Evolutionary conservation across 2,888 invertebrate genomes (phyloP).

Genomic region (Nysson spinosus): DNA sequence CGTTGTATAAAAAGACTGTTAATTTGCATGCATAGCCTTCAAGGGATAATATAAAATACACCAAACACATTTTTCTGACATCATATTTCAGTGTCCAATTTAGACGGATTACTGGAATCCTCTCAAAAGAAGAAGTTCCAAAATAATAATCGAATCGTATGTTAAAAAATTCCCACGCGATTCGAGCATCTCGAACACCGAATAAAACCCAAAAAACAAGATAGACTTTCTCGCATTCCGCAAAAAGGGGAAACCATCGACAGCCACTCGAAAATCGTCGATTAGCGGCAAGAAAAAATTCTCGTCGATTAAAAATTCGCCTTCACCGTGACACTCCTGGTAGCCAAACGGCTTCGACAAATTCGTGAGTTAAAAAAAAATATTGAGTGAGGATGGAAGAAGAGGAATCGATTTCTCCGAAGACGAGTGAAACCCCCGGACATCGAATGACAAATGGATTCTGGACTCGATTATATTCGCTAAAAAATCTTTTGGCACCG

Average conservation of each 20-base stretch:
- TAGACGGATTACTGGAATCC: not conserved
- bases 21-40: too few relatives aligned
- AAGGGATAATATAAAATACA: too few relatives aligned
- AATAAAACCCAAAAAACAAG: conserved; percentile 53
- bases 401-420: conserved; percentile 58
- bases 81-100: not conserved
- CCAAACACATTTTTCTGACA: too few relatives aligned
- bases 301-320: conserved; percentile 57
- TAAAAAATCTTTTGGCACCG: conserved; percentile 24
- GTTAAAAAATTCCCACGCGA: conserved; percentile 6
- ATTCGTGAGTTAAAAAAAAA: conserved; percentile 28
- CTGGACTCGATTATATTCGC: conserved; percentile 51
- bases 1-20: too few relatives aligned
- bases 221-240: conserved; percentile 1
- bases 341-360: too few relatives aligned
- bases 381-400: too few relatives aligned
- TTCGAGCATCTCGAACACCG: conserved; percentile 20
- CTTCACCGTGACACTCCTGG: too few relatives aligned
- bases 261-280: not conserved
- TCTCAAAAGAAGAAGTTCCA: not conserved
- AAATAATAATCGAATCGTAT: not conserved
- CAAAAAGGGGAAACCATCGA: not conserved
- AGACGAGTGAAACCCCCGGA: conserved; percentile 49
- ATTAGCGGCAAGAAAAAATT: conserved; percentile 11
- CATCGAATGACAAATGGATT: conserved; percentile 73